Evolutionary conservation across 2,888 invertebrate genomes (phyloP), one percentile per base, ranked within the genome.

Genomic region (Idaea biselata): DNA sequence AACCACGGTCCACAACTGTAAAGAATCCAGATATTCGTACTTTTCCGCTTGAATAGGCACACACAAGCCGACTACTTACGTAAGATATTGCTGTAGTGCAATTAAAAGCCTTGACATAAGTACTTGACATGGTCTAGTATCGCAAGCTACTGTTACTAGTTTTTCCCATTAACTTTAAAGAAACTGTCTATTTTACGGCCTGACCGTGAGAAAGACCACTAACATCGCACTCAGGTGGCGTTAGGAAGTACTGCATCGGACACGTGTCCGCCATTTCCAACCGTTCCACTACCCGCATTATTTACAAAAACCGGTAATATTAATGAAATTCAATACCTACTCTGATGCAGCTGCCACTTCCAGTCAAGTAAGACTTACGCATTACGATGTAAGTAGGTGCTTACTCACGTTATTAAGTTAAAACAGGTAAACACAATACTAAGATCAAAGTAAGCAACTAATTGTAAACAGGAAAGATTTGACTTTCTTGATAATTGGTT

Each of bases 231-330:
- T 87, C 86, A 87, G 87, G 88, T 88, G 88, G 80, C 76, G 75
- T 77, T 75, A 84, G 85, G 80, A 83, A 82, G 76, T 76, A 81
- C 77, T 82, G 82, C 84, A 83, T 84, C 74, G 80, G 85, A 83
- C 89, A 89, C 88, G 87, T 88, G 88, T 85, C 75, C 71, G 74
- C 75, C 80, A 75, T 79, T 80, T 74, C 84, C 73, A 86, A 84
- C 86, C 84, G 86, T 82, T 79, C 79, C 72, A 76, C 78, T 80
- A 83, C 89, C 89, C 89, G 89, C 89, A 90, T 89, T 85, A 86
- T 83, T 88, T 86, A 32, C 81, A 82, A 81, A 82, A 87, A 89
- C 89, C 89, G 88, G 89, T 88, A 84, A 82, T 82, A 83, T 86
- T 89, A 89, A 89, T 89, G 88, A 84, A 87, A 89, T 90, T 88